Conservation (phyloP, 2,113 vertebrate genomes). For the Prinia subflava region DNA sequence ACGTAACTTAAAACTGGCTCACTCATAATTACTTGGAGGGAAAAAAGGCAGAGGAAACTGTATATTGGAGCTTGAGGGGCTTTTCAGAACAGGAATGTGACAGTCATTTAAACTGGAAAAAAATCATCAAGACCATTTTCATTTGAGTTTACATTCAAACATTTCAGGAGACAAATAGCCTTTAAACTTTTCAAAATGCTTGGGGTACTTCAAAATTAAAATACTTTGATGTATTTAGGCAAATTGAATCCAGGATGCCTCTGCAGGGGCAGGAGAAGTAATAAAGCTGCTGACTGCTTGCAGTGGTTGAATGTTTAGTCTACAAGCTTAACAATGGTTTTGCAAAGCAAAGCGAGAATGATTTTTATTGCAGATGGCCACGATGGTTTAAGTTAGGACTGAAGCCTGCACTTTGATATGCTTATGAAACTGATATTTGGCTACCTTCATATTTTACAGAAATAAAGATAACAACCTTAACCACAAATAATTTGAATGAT, state of each 20-base stretch:
- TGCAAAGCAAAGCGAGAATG: constrained; percentile 52
- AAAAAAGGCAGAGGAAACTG: background rate
- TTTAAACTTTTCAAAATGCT: constrained; percentile 72
- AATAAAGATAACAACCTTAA: constrained; percentile 60
- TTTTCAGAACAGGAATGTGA: constrained; percentile 58
- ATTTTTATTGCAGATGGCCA: constrained; percentile 70
- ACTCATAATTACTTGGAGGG: background rate
- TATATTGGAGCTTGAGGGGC: constrained; percentile 5
- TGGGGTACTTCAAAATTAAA: constrained; percentile 65
- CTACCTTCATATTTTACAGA: constrained; percentile 41
- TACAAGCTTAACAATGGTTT: constrained; percentile 57
- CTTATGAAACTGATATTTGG: constrained; percentile 40
- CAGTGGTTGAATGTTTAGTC: constrained; percentile 76
- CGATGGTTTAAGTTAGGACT: constrained; percentile 63
- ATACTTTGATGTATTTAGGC: constrained; percentile 72
- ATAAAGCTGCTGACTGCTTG: constrained; percentile 71
- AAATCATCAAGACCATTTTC: constrained; percentile 62
- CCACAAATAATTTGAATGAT: constrained; percentile 47
- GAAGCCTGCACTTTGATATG: constrained; percentile 43
- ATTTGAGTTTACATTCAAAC: constrained; percentile 66
- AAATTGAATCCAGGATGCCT: constrained; percentile 76
- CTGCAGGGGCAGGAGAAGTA: constrained; percentile 48
- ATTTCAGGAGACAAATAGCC: constrained; percentile 71
- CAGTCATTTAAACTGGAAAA: constrained; percentile 59
- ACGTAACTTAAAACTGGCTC: background rate